Conservation (phyloP, 2,888 invertebrate species). For the Junonia oenone region DNA sequence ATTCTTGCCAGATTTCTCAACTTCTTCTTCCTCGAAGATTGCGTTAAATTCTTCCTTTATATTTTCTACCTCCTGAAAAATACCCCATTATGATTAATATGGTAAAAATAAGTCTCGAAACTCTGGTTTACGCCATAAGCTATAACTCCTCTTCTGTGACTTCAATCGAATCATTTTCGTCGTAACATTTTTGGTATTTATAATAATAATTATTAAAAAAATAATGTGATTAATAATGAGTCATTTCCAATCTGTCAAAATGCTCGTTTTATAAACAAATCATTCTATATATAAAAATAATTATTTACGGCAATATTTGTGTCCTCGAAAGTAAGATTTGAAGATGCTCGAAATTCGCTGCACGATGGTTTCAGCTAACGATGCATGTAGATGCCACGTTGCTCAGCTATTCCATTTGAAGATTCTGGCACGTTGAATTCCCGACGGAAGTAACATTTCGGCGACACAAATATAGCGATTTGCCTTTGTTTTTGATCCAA, state of each 20-base stretch:
- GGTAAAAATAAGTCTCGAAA: not conserved
- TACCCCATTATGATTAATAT: not conserved
- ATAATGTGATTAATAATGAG: no score
- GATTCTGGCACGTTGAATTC: not conserved
- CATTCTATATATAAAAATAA: not conserved
- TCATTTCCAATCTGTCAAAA: conserved; percentile 1
- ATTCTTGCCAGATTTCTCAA: conserved; percentile 46
- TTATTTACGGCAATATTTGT: not conserved
- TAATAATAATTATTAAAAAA: not conserved
- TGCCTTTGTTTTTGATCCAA: no score
- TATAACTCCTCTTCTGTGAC: not conserved
- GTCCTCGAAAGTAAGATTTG: not conserved
- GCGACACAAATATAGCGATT: not conserved
- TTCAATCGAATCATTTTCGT: not conserved
- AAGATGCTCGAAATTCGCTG: not conserved
- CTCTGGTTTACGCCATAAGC: not conserved
- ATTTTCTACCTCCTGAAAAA: conserved; percentile 61
- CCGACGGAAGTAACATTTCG: not conserved
- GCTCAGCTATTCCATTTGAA: not conserved
- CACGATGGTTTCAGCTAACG: not conserved
- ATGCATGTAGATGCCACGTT: not conserved
- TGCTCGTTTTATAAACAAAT: not conserved
- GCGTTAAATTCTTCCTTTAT: conserved; percentile 58
- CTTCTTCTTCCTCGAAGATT: conserved; percentile 58
- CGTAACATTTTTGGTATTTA: not conserved